These are phyloP conservation scores for Germaria angustata DNA, from an alignment of 2,888 invertebrate species.

Conservation along the genomic window DNA sequence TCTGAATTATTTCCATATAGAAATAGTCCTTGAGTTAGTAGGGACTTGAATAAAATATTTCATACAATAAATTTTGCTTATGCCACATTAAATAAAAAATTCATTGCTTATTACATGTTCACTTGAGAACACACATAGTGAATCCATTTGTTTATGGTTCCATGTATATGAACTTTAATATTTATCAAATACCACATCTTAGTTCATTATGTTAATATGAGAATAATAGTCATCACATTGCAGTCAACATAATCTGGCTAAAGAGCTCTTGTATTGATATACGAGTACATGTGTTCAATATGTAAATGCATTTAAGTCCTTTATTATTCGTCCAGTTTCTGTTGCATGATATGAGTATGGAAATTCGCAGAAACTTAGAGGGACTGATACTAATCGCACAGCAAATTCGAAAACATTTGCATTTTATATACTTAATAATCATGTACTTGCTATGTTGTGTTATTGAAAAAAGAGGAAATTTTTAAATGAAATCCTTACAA, in stretches of 20 bases:
- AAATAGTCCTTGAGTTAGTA: too few relatives aligned
- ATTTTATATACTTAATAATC: slow-evolving; percentile 47
- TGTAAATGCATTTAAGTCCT: not conserved
- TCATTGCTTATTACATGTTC: too few relatives aligned
- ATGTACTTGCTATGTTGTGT: not conserved
- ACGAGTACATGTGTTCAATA: too few relatives aligned
- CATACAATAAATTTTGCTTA: too few relatives aligned
- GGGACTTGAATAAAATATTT: too few relatives aligned
- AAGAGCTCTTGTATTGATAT: not conserved
- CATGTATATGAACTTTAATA: not conserved
- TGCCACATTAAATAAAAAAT: too few relatives aligned
- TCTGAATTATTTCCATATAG: too few relatives aligned
- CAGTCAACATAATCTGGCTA: not conserved
- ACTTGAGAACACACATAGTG: not conserved
- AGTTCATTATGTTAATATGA: not conserved
- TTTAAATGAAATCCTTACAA: slow-evolving; percentile 44
- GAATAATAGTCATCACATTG: not conserved
- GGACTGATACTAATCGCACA: slow-evolving; percentile 43
- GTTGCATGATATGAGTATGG: not conserved
- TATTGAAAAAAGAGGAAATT: not conserved
- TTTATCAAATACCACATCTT: not conserved
- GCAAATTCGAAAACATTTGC: slow-evolving; percentile 46
- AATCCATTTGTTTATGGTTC: too few relatives aligned
- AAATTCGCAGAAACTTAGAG: not conserved
- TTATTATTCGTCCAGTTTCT: not conserved